Evolutionary conservation across 1,140 invertebrate species (phyloP), one percentile per base, ranked within the genome.

Genomic region (Triops cancriformis): DNA sequence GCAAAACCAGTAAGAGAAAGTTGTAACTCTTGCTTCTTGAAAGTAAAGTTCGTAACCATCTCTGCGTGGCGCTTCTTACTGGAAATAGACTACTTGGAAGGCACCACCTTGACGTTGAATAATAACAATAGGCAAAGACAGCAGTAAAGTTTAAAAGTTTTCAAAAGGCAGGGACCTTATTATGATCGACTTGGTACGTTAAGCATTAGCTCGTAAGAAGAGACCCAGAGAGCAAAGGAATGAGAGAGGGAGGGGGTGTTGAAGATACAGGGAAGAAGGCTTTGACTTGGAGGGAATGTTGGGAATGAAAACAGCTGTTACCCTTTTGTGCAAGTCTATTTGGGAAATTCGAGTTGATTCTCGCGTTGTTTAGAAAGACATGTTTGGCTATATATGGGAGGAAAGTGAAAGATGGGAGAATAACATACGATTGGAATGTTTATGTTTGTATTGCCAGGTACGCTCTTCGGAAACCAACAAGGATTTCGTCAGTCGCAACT

Each of bases 391-490:
- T 64, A 64, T 64, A 64, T 64, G 51, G 14, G 14, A 64, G 26
- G 26, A n/a, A 14, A 26, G 41, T 37, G 31, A 76, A 26, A 26
- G 42, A 51, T 26, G 43, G 26, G n/a, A 64, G 26, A 51, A 51
- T 64, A 51, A 51, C 75, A 76, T 28, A 27, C 42, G 42, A 64
- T 51, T 73, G 26, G 26, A 73, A 74, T 74, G 27, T 28, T 18
- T 64, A 37, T 72, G 10, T 64, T 64, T 64, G 51, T 23, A 37
- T 23, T 79, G 1, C 41, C 64, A 79, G 78, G 78, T 98, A 2
- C 89, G 95, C 26, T 95, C 94, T 12, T 93, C 93, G 23, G 95
- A 97, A 85, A 97, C 94, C 5, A 95, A 97, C 83, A 95, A 96
- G 82, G 95, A 98, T 85, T 97, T 98, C 87, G 95, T 98, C 4